These are phyloP conservation scores for Gymnopithys bicolor DNA, from an alignment of 2,797 vertebrate species.

Conservation along the genomic window DNA sequence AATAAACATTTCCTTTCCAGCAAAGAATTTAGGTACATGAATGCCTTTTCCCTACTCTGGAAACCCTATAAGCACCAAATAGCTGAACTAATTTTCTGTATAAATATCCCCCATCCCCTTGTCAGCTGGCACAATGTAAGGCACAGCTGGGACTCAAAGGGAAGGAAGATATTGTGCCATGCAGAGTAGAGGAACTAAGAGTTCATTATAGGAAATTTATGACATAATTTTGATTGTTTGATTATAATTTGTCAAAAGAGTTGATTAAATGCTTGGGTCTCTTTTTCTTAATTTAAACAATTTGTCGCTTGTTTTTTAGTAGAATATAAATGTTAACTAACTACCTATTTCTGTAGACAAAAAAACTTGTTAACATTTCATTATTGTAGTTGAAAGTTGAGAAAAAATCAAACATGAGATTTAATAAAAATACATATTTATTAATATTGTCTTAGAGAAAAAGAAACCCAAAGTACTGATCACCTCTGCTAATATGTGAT, in stretches of 20 bases:
- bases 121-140: neutral
- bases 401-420: neutral
- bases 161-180: neutral
- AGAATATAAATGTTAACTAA: neutral
- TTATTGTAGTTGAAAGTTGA: neutral
- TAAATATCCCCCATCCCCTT: neutral
- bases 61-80: neutral
- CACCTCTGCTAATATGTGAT: neutral
- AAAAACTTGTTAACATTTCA: neutral
- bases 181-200: neutral
- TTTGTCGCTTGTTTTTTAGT: neutral
- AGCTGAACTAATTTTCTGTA: neutral
- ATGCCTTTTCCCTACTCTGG: neutral
- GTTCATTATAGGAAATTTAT: neutral
- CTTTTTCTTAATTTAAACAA: neutral
- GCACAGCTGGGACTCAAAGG: neutral
- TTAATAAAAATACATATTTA: neutral
- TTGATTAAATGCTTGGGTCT: neutral
- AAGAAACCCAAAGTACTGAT: neutral
- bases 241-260: neutral
- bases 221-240: neutral
- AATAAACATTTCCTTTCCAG: neutral
- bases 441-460: neutral
- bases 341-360: neutral
- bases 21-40: neutral